phyloP scores from a whole-genome alignment of 1,140 invertebrate species.

The Hestina assimilis region DNA sequence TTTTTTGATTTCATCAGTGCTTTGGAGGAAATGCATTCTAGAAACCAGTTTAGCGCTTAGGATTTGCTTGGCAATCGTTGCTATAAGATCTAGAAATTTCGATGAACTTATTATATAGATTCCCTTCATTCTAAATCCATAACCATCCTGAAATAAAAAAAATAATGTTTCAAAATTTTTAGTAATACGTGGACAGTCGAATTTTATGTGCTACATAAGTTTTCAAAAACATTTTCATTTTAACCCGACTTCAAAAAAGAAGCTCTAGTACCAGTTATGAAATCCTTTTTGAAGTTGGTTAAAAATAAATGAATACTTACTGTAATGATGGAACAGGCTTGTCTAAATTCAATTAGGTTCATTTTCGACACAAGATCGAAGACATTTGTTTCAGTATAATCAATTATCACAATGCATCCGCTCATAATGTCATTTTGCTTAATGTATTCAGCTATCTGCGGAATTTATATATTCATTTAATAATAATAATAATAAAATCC shows the following conservation, averaged over 20 bases:
- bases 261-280: too few species aligned
- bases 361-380: conserved; percentile 12
- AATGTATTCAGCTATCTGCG: conserved; percentile 26
- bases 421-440: conserved; percentile 23
- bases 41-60: conserved; percentile 26
- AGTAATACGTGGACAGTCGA: too few species aligned
- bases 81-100: conserved; percentile 29
- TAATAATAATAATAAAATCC: not conserved
- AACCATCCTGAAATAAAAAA: conserved; percentile 43
- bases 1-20: conserved; percentile 31
- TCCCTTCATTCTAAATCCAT: conserved; percentile 34
- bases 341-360: conserved; percentile 13
- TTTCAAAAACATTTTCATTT: too few species aligned
- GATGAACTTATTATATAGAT: conserved; percentile 37
- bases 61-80: conserved; percentile 27
- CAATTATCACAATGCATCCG: conserved; percentile 21
- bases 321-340: conserved; percentile 7
- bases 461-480: not conserved
- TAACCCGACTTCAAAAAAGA: too few species aligned
- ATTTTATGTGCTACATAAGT: too few species aligned
- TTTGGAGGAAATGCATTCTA: conserved; percentile 40
- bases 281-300: too few species aligned
- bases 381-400: conserved; percentile 14
- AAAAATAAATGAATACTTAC: conserved; percentile 17
- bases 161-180: too few species aligned